Base-by-base conservation (phyloP, 2,888 invertebrate genomes). In the Tethea ocularis region DNA sequence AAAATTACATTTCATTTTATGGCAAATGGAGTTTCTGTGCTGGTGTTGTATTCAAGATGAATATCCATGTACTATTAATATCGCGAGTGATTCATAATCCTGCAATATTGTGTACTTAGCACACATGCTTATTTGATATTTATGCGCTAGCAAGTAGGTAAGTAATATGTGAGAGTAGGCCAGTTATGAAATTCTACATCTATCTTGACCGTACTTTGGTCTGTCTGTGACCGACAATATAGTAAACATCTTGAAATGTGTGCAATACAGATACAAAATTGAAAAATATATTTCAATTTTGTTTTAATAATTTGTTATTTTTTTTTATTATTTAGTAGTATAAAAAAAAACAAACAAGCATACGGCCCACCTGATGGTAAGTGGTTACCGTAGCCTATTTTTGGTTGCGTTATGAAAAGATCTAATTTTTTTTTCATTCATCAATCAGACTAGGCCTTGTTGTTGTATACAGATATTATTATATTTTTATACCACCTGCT, bases 251-350 rank as follows among this genome's bases (percentile, higher is more conserved):
- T 46, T 46, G 7, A 3, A n/a, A 20, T n/a, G 10, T 20, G 17
- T 20, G 20, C 46, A 46, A 56, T 41, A 53, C 62, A 62, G 17
- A 33, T 23, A 54, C 7, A 58, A 64, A 59, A 61, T 58, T n/a
- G 51, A 59, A 58, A 41, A 56, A 52, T 46, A 62, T 57, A 61
- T 53, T 58, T 29, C 53, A 54, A 29, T 26, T 26, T 26, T 26
- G 26, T 29, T 10, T 10, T 10, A 10, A 29, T 10, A 26, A 26
- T 10, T 11, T 29, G 11, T 10, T 8, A 10, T 0, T 29, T 29
- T 29, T 29, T 29, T 8, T 8, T 29, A n/a, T n/a, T n/a, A n/a
- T n/a, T n/a, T n/a, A n/a, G n/a, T n/a, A n/a, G n/a, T n/a, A n/a
- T n/a, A n/a, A n/a, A n/a, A n/a, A n/a, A n/a, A n/a, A n/a, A n/a